These are phyloP conservation scores for Dendrolimus punctatus DNA, from an alignment of 1,140 invertebrate species.

Conservation along the genomic window DNA sequence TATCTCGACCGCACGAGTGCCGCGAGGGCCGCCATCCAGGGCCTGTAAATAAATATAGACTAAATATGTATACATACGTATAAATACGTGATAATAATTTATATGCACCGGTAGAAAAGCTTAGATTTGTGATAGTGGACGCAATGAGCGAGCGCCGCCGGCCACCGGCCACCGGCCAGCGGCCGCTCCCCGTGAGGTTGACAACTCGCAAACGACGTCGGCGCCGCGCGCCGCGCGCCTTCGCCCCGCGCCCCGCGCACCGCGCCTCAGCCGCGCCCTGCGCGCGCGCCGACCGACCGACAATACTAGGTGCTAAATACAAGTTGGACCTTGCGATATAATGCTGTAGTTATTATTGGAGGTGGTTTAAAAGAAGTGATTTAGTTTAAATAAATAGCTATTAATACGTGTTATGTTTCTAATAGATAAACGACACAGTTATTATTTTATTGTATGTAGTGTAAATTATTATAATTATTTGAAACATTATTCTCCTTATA, in stretches of 20 bases:
- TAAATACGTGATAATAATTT: conserved; percentile 62
- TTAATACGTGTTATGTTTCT: conserved; percentile 65
- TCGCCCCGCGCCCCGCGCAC: conserved; percentile 12
- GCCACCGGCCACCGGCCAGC: conserved; percentile 8
- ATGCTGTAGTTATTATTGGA: conserved; percentile 56
- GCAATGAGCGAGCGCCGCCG: conserved; percentile 22
- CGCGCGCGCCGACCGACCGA: conserved; percentile 53
- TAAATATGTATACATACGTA: conserved; percentile 58
- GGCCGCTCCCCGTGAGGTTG: conserved; percentile 35
- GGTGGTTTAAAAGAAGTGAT: conserved; percentile 56
- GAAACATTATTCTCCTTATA: conserved; percentile 42
- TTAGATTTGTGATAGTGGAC: conserved; percentile 66
- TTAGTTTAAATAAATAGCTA: conserved; percentile 52
- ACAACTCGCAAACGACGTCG: conserved; percentile 47
- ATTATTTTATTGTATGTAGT: conserved; percentile 59
- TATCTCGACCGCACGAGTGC: conserved; percentile 36
- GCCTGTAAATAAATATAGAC: conserved; percentile 53
- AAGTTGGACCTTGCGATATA: conserved; percentile 59
- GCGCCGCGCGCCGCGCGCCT: conserved; percentile 23
- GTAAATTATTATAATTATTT: conserved; percentile 60
- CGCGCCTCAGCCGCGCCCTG: conserved; percentile 18
- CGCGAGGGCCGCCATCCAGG: conserved; percentile 32
- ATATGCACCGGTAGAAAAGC: conserved; percentile 67
- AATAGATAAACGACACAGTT: conserved; percentile 52
- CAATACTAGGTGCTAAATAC: conserved; percentile 68